A percentile compares a stretch with the other conserved stretches of the same genome.
phyloP scores from a whole-genome alignment of 2,797 vertebrate species.

The Acropternis orthonyx region DNA sequence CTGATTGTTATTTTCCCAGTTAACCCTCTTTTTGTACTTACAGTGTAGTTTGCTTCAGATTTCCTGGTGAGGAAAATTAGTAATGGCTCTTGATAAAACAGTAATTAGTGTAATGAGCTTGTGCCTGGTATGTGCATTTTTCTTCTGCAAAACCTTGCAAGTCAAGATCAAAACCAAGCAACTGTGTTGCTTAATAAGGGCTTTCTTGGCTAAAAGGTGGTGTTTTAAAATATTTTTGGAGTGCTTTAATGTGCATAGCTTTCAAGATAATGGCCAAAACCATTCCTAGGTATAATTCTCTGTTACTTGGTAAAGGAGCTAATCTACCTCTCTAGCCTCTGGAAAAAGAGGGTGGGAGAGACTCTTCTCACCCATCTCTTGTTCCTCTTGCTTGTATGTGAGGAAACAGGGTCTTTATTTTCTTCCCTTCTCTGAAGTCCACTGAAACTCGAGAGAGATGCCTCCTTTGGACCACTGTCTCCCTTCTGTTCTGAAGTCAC shows the following conservation, averaged over 20 bases:
- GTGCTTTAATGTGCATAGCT: not conserved
- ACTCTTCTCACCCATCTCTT: not conserved
- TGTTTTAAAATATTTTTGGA: not conserved
- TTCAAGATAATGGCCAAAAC: not conserved
- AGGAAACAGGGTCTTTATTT: not conserved
- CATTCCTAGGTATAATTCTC: not conserved
- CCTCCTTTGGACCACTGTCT: not conserved
- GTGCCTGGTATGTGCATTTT: not conserved
- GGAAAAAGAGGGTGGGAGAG: not conserved
- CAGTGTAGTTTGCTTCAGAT: not conserved
- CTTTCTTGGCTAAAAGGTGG: not conserved
- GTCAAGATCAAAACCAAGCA: not conserved
- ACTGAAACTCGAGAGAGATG: not conserved
- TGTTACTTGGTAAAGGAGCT: not conserved
- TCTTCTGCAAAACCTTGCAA: not conserved
- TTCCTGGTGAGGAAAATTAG: not conserved
- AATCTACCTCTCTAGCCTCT: not conserved
- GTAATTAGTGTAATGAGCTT: slow-evolving; percentile 13
- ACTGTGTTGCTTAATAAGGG: not conserved
- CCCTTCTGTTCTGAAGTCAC: not conserved
- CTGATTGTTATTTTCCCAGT: not conserved
- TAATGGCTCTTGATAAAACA: not conserved
- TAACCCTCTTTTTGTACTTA: not conserved
- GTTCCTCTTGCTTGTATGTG: not conserved
- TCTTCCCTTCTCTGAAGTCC: not conserved